Conservation (phyloP, 2,113 vertebrate genomes). For the Drymodes brunneopygia region DNA sequence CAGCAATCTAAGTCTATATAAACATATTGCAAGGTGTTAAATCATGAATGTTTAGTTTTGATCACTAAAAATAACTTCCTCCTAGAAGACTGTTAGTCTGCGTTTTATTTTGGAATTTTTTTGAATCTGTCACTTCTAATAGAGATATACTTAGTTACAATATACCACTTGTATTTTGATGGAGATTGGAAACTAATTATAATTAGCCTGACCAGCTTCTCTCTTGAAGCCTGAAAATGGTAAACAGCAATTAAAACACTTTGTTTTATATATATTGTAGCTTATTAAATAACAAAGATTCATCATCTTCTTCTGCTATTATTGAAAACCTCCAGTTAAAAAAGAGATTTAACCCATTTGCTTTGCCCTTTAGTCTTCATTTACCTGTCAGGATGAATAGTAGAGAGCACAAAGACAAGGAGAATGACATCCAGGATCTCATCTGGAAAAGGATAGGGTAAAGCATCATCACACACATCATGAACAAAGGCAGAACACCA, state of each 20-base stretch:
- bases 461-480: constrained; percentile 81
- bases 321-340: constrained; percentile 59
- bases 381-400: constrained; percentile 90
- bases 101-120: constrained; percentile 45
- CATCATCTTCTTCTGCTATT: constrained; percentile 50
- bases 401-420: constrained; percentile 89
- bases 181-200: constrained; percentile 53
- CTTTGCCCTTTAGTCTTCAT: constrained; percentile 71
- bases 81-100: constrained; percentile 30
- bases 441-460: constrained; percentile 84
- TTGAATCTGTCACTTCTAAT: constrained; percentile 60
- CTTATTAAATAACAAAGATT: constrained; percentile 59
- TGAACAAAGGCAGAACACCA: constrained; percentile 87
- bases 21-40: constrained; percentile 20
- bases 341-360: constrained; percentile 56
- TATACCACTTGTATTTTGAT: constrained; percentile 47
- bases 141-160: constrained; percentile 38
- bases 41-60: constrained; percentile 40
- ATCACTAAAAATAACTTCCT: constrained; percentile 46
- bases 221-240: constrained; percentile 32
- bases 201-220: constrained; percentile 54
- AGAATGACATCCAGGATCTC: constrained; percentile 86
- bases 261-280: background rate
- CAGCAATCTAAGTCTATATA: background rate
- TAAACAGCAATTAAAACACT: constrained; percentile 49